Base-by-base conservation (phyloP, 2,113 vertebrate species). In the Catagonus wagneri region DNA sequence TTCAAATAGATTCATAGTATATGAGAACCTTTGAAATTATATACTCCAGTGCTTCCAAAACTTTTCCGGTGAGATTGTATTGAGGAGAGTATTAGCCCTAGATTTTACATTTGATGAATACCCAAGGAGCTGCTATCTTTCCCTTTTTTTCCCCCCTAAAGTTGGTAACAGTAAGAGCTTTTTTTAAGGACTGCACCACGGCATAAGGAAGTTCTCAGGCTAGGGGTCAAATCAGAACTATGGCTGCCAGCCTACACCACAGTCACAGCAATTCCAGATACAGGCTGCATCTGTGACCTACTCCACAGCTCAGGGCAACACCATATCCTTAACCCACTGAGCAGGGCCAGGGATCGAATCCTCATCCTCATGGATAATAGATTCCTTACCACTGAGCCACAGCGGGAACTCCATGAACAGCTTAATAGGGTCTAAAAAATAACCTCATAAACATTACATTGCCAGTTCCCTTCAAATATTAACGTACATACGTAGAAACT, bases 1-100 rank as follows among this genome's bases (percentile, higher is more conserved):
- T 85, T 75, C 23, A 89, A 52, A 94, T 72, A 96, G 60, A 87
- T 61, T 87, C 36, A 66, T 72, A 74, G n/a, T 44, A 11, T 76
- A 22, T 60, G 65, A 88, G 58, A 72, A 80, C 34, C 19, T 65
- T 78, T 39, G 84, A 69, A 20, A 23, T 90, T 54, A 34, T 83
- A 29, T 68, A 44, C 39, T 71, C 44, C 12, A 66, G 15, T 81
- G 22, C 39, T 44, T 90, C 15, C 29, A 17, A 89, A 27, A 56
- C 32, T 83, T 89, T 83, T 72, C 34, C 63, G 78, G 1, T 89
- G 78, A 78, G 54, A 76, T 88, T 65, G 25, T 63, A 7, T 76
- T 88, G 78, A 50, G 91, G 81, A 79, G 44, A 23, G 8, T 75
- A 52, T 32, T 58, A 72, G 32, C 0, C 22, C 34, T 90, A 86